Conservation (phyloP, 2,113 vertebrate genomes). For the Thamnophis sirtalis region DNA sequence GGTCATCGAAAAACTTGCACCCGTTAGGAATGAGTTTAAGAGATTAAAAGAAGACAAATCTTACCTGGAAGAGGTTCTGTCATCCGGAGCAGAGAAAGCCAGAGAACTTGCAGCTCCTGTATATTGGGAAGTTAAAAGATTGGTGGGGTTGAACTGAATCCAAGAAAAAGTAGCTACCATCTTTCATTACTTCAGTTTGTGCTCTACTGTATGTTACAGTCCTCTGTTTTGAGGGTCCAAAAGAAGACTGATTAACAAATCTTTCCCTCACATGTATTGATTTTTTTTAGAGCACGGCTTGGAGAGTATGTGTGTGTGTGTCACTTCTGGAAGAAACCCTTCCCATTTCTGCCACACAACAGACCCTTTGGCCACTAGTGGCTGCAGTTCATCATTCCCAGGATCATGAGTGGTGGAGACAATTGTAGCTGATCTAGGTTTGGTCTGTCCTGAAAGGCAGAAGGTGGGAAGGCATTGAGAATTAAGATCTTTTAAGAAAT, state of each 20-base stretch:
- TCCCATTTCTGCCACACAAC: not conserved
- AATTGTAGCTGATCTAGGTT: not conserved
- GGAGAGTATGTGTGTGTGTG: not conserved
- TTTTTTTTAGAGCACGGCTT: not conserved
- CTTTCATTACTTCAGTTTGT: not conserved
- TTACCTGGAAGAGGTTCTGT: conserved; percentile 78
- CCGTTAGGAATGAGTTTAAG: conserved; percentile 80
- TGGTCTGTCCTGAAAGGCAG: not conserved
- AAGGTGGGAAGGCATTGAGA: not conserved
- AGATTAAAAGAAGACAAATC: conserved; percentile 74
- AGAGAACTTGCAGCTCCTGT: conserved; percentile 79
- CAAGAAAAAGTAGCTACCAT: not conserved
- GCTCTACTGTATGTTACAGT: not conserved
- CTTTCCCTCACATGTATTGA: not conserved
- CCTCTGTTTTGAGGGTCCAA: not conserved
- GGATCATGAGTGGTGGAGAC: not conserved
- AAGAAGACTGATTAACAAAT: not conserved
- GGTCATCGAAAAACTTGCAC: conserved; percentile 81
- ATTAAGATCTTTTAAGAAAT: not conserved
- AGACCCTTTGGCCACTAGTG: not conserved
- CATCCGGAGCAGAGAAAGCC: conserved; percentile 74
- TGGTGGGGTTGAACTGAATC: conserved; percentile 81
- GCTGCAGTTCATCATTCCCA: not conserved
- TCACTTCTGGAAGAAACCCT: not conserved
- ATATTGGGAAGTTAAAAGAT: conserved; percentile 75